phyloP scores from a whole-genome alignment of 2,797 vertebrate species.

The Nothura maculosa region DNA sequence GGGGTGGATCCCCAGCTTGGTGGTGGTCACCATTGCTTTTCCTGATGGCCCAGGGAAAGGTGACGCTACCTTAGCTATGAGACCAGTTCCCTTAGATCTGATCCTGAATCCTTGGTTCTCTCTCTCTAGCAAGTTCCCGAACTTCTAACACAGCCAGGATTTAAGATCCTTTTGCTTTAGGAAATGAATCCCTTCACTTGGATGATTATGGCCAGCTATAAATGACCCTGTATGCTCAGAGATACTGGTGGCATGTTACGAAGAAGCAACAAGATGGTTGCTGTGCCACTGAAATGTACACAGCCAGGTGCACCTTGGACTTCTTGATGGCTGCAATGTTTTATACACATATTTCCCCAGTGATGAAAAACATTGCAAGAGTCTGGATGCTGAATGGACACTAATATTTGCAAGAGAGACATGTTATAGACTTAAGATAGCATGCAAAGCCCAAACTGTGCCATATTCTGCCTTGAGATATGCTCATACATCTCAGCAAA shows the following conservation, averaged over 20 bases:
- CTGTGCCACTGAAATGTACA: not conserved
- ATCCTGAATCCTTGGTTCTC: not conserved
- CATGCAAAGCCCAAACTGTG: not conserved
- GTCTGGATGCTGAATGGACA: not conserved
- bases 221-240: not conserved
- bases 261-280: not conserved
- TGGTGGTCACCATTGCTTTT: not conserved
- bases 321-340: conserved; percentile 16
- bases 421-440: not conserved
- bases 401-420: not conserved
- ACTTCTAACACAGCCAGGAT: not conserved
- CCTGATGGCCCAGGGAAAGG: conserved; percentile 18
- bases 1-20: not conserved
- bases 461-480: not conserved
- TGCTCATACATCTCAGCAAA: not conserved
- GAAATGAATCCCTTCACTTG: not conserved
- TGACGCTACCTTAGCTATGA: not conserved
- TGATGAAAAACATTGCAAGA: not conserved
- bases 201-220: not conserved
- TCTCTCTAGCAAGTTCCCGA: not conserved
- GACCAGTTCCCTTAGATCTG: not conserved
- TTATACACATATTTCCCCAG: not conserved
- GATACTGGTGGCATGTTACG: not conserved
- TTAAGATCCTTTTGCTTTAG: not conserved
- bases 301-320: not conserved